Conservation (phyloP, 2,113 vertebrate genomes). For the Galeopterus variegatus region DNA sequence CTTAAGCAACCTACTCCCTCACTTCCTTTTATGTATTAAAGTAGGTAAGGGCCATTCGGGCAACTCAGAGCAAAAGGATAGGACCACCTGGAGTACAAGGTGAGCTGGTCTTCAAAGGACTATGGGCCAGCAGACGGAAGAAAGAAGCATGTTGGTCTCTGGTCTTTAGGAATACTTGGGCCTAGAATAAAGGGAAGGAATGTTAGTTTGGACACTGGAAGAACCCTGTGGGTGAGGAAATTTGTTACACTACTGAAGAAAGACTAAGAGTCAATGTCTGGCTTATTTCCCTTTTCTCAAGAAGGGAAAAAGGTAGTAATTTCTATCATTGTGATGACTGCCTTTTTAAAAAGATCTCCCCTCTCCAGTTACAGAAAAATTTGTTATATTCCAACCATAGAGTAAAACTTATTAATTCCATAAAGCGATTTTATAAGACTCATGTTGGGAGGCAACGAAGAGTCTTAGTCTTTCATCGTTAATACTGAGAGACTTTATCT, state of each 20-base stretch:
- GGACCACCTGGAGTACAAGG: not conserved
- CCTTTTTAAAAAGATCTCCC: not conserved
- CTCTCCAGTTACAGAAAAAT: not conserved
- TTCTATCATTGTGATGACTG: not conserved
- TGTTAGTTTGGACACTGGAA: not conserved
- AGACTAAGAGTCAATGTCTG: not conserved
- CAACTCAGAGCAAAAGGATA: not conserved
- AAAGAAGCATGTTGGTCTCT: not conserved
- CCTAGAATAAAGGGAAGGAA: not conserved
- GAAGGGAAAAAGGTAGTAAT: not conserved
- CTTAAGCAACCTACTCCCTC: not conserved
- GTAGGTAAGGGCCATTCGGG: not conserved
- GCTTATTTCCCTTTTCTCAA: conserved; percentile 39
- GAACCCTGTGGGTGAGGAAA: not conserved
- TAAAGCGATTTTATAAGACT: not conserved
- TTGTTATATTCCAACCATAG: not conserved
- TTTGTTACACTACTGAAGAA: not conserved
- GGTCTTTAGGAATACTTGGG: not conserved
- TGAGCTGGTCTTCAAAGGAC: no score
- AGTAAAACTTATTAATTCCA: not conserved
- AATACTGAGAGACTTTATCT: not conserved
- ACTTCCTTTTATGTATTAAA: not conserved
- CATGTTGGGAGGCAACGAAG: not conserved
- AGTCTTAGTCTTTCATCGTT: not conserved
- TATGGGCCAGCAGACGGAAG: not conserved